Conservation (phyloP, 2,797 vertebrate genomes). For the Chaetophractus vellerosus region DNA sequence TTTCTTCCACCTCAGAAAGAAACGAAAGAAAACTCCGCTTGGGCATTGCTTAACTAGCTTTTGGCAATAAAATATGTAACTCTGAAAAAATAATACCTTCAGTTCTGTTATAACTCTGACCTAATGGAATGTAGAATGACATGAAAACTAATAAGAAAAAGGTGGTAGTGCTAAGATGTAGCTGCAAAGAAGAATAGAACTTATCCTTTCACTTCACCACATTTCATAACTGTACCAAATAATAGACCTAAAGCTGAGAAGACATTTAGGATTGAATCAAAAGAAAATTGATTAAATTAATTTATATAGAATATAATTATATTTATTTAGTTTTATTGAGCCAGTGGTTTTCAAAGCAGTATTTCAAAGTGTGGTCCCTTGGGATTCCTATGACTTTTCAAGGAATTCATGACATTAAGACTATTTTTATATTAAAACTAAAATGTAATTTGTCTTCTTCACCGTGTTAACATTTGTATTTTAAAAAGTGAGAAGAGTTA, state of each 20-base stretch:
- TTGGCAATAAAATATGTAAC: constrained; percentile 23
- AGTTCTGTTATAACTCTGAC: not conserved
- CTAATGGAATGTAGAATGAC: not conserved
- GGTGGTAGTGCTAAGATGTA: not conserved
- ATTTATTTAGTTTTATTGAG: not conserved
- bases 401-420: not conserved
- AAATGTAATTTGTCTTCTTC: not conserved
- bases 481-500: not conserved
- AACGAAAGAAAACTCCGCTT: constrained; percentile 58
- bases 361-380: not conserved
- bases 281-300: not conserved
- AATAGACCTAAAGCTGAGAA: not conserved
- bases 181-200: not conserved
- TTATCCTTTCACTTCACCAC: not conserved
- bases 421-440: not conserved
- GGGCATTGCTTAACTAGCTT: constrained; percentile 45
- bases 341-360: not conserved
- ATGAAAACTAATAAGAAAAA: constrained; percentile 2
- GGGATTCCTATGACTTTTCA: not conserved
- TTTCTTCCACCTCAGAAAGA: constrained; percentile 59
- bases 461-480: not conserved
- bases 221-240: not conserved
- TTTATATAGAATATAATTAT: not conserved
- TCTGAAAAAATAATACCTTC: constrained; percentile 2
- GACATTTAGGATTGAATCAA: too few species aligned